phyloP scores from a whole-genome alignment of 2,797 vertebrate genomes.

The Mormyrus hasselquistii region DNA sequence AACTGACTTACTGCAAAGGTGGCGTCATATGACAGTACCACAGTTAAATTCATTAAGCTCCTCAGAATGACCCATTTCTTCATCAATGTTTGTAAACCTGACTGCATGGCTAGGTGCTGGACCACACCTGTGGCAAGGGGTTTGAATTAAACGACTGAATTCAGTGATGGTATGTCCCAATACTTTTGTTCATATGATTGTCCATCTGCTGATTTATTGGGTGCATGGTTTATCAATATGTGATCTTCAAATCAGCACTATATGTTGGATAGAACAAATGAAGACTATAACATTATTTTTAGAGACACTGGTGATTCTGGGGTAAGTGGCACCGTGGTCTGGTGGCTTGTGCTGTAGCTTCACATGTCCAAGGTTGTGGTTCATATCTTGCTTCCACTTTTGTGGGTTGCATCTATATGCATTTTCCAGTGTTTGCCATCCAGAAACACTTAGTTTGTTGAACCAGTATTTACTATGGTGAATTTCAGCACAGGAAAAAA shows the following conservation, averaged over 20 bases:
- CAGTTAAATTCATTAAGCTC: neutral
- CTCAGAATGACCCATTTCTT: neutral
- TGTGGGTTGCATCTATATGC: neutral
- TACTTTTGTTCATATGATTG: no score
- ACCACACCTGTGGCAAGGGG: neutral
- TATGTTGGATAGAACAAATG: neutral
- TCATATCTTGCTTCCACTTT: neutral
- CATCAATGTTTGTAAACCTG: neutral
- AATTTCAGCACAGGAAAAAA: neutral
- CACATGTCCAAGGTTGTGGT: neutral
- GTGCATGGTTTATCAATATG: no score
- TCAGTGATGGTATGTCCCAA: no score
- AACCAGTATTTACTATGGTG: neutral
- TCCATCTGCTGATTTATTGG: no score
- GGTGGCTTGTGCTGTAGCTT: neutral
- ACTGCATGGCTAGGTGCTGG: neutral
- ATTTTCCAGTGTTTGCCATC: neutral
- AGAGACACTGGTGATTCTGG: neutral
- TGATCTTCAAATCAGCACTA: neutral
- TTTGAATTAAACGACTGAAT: neutral
- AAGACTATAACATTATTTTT: neutral
- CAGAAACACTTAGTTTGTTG: neutral
- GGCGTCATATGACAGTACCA: neutral
- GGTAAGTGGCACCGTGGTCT: neutral
- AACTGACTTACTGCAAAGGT: neutral